Percentiles rank a stretch among this genome's conserved stretches.
Conservation (phyloP, 2,797 vertebrate genomes). For the Zenarchopterus dispar region DNA sequence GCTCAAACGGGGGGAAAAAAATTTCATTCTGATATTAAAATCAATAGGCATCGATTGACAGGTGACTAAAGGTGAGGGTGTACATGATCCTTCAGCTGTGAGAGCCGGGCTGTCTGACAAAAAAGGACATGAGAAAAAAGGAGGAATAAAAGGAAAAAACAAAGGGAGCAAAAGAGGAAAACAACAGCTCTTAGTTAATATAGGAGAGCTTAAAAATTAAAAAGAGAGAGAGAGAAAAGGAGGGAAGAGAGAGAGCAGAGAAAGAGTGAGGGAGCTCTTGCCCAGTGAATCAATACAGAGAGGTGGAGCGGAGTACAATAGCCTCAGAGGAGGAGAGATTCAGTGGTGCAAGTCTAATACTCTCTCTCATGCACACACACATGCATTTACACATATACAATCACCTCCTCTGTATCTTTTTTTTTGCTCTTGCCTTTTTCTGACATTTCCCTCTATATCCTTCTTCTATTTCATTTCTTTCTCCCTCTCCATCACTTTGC, state of each 20-base stretch:
- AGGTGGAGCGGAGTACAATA: conserved; percentile 87
- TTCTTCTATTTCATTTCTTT: conserved; percentile 70
- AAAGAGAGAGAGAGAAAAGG: conserved; percentile 24
- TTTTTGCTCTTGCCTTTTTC: conserved; percentile 66
- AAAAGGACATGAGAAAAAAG: not conserved
- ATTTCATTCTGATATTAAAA: conserved; percentile 84
- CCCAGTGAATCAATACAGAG: conserved; percentile 81
- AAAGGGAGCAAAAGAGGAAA: conserved; percentile 17
- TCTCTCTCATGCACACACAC: conserved; percentile 65
- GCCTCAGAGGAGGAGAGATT: conserved; percentile 90
- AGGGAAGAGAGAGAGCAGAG: conserved; percentile 33
- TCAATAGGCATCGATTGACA: conserved; percentile 80
- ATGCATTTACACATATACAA: conserved; percentile 45
- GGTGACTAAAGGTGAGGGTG: conserved; percentile 79
- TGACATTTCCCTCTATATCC: conserved; percentile 77
- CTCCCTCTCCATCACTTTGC: conserved; percentile 47
- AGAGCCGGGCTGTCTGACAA: conserved; percentile 34
- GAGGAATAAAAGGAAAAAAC: not conserved
- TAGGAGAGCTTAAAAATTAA: conserved; percentile 30
- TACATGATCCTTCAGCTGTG: conserved; percentile 73
- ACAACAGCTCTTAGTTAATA: conserved; percentile 61
- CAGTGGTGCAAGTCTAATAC: conserved; percentile 94
- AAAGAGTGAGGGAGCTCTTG: conserved; percentile 58
- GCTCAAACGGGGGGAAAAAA: conserved; percentile 72
- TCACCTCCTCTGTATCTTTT: conserved; percentile 55